Evolutionary conservation across 2,888 invertebrate species (phyloP).

Genomic region (Acronicta psi): DNA sequence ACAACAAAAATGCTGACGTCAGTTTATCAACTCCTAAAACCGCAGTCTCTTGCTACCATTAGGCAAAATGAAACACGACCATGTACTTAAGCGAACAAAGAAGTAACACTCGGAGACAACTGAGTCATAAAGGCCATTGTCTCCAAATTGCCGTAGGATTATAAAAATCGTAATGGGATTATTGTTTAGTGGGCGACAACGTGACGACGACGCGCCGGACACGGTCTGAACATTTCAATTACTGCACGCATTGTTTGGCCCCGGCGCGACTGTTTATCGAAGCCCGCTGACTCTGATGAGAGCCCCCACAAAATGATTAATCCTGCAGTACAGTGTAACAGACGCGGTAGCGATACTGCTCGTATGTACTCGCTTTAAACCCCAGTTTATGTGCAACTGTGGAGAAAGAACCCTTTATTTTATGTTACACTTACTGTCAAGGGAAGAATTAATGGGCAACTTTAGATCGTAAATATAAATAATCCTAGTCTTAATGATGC

Average conservation of each 20-base stretch:
- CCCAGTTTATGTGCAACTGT: slow-evolving; percentile 46
- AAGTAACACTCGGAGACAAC: slow-evolving; percentile 52
- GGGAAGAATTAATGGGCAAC: slow-evolving; percentile 20
- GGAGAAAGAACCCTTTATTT: slow-evolving; percentile 45
- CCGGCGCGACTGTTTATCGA: slow-evolving; percentile 51
- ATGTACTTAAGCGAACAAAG: slow-evolving; percentile 56
- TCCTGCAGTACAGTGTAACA: slow-evolving; percentile 48
- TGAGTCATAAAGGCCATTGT: slow-evolving; percentile 78
- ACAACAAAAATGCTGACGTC: slow-evolving; percentile 18
- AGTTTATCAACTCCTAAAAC: slow-evolving; percentile 31
- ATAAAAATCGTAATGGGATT: slow-evolving; percentile 82
- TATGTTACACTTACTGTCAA: slow-evolving; percentile 46
- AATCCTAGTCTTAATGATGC: slow-evolving; percentile 33
- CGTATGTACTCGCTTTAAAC: slow-evolving; percentile 42
- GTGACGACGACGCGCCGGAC: slow-evolving; percentile 58
- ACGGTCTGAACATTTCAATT: slow-evolving; percentile 80
- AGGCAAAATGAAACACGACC: slow-evolving; percentile 36
- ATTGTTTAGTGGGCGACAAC: slow-evolving; percentile 74
- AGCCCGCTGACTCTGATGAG: slow-evolving; percentile 55
- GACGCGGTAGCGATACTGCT: slow-evolving; percentile 38
- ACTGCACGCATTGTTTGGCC: slow-evolving; percentile 73
- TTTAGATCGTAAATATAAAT: slow-evolving; percentile 35
- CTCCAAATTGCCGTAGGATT: slow-evolving; percentile 74
- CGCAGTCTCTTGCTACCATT: slow-evolving; percentile 18
- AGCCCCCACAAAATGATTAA: slow-evolving; percentile 55